Evolutionary conservation across 2,888 invertebrate genomes (phyloP).

Genomic region (Xiphydria camelus): DNA sequence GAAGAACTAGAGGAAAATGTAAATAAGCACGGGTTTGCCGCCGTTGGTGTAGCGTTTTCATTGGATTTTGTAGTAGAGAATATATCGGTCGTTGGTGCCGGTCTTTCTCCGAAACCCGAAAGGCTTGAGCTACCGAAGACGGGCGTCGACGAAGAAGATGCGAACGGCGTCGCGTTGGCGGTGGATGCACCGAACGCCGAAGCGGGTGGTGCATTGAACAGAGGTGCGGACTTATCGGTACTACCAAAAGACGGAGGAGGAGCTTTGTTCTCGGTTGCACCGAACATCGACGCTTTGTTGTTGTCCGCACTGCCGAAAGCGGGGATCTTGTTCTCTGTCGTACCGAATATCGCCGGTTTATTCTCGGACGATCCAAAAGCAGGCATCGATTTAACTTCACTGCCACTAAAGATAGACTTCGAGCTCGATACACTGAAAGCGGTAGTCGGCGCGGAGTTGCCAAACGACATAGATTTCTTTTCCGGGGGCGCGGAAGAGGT

Average conservation of each 20-base stretch:
- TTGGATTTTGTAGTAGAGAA: constrained; percentile 32
- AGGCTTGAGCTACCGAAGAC: constrained; percentile 30
- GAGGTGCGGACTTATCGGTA: constrained; percentile 20
- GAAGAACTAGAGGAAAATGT: constrained; percentile 10
- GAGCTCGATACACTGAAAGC: constrained; percentile 3
- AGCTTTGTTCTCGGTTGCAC: constrained; percentile 25
- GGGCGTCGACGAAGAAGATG: constrained; percentile 25
- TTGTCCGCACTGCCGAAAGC: constrained; percentile 21
- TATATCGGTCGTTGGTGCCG: constrained; percentile 23
- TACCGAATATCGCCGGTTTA: constrained; percentile 34
- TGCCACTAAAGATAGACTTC: constrained; percentile 6
- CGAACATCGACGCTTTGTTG: constrained; percentile 38
- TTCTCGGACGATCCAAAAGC: constrained; percentile 29
- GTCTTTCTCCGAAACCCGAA: too few relatives aligned
- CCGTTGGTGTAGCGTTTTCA: constrained; percentile 19
- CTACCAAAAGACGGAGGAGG: constrained; percentile 22
- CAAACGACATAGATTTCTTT: constrained; percentile 21
- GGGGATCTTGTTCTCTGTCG: constrained; percentile 25
- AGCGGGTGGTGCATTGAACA: constrained; percentile 30
- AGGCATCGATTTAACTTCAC: constrained; percentile 18
- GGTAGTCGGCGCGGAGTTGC: constrained; percentile 7
- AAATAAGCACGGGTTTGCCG: constrained; percentile 9
- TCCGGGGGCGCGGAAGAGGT: constrained; percentile 18
- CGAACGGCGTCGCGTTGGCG: constrained; percentile 20
- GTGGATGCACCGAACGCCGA: neutral